Percentiles rank a stretch among this genome's conserved stretches.
These are phyloP conservation scores for Chrysolina americana DNA, from an alignment of 2,888 invertebrate genomes.

Conservation along the genomic window DNA sequence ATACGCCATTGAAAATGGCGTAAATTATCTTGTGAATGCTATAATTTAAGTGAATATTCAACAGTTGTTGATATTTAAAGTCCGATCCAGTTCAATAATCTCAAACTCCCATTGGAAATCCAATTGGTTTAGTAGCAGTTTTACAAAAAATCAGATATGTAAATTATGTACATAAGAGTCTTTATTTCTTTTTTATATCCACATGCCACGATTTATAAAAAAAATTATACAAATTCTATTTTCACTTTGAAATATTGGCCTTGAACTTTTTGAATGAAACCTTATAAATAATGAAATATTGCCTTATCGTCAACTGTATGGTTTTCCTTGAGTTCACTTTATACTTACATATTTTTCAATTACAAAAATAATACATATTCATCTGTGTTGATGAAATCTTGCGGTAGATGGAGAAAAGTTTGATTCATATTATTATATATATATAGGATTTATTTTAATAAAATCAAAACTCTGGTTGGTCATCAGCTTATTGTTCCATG, in stretches of 20 bases:
- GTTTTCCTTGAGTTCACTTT: not conserved
- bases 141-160: constrained; percentile 12
- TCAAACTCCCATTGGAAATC: not conserved
- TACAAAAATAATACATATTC: not conserved
- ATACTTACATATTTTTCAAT: not conserved
- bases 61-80: not conserved
- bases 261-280: constrained; percentile 25
- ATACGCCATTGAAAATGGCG: constrained; percentile 13
- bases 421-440: too few relatives aligned
- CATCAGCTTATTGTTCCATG: too few relatives aligned
- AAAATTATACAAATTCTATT: constrained; percentile 13
- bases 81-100: not conserved
- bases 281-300: constrained; percentile 2
- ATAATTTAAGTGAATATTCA: not conserved
- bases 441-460: too few relatives aligned
- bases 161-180: constrained; percentile 30
- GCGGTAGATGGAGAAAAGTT: too few relatives aligned
- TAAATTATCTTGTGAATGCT: not conserved
- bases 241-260: constrained; percentile 14
- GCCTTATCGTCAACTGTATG: constrained; percentile 12
- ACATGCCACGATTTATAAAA: constrained; percentile 6
- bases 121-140: constrained; percentile 1
- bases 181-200: constrained; percentile 29
- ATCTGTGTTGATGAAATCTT: not conserved
- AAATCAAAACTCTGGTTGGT: too few relatives aligned